phyloP scores from a whole-genome alignment of 2,113 vertebrate genomes.

The Formicarius rufipectus region DNA sequence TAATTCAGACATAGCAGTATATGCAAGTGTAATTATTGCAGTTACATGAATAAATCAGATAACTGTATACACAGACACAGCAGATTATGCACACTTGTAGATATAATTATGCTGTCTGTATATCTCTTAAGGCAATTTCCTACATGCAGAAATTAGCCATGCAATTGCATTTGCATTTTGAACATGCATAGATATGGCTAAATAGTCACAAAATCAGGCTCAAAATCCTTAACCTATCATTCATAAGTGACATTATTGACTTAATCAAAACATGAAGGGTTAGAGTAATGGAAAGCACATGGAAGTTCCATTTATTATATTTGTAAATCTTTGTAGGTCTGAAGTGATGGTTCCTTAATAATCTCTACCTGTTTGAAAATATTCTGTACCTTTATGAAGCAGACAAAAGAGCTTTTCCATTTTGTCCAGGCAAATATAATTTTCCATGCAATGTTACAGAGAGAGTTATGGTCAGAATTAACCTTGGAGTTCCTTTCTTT shows the following conservation, averaged over 20 bases:
- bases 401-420: fast-evolving
- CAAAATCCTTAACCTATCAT: not conserved
- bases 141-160: not conserved
- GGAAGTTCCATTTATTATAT: not conserved
- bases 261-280: not conserved
- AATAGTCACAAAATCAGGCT: not conserved
- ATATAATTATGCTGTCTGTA: not conserved
- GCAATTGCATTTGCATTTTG: conserved; percentile 35
- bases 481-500: not conserved
- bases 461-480: not conserved
- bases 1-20: not conserved
- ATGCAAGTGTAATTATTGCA: not conserved
- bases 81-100: conserved; percentile 18
- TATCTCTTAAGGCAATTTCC: not conserved
- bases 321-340: not conserved
- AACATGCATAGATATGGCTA: not conserved
- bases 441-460: not conserved
- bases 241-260: not conserved
- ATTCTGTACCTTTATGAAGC: not conserved
- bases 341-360: not conserved
- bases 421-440: not conserved
- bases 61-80: not conserved
- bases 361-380: not conserved
- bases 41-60: not conserved
- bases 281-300: not conserved